Base-by-base conservation (phyloP, 92 coral and sea anemone genomes). In the Zoanthus sansibaricus region DNA sequence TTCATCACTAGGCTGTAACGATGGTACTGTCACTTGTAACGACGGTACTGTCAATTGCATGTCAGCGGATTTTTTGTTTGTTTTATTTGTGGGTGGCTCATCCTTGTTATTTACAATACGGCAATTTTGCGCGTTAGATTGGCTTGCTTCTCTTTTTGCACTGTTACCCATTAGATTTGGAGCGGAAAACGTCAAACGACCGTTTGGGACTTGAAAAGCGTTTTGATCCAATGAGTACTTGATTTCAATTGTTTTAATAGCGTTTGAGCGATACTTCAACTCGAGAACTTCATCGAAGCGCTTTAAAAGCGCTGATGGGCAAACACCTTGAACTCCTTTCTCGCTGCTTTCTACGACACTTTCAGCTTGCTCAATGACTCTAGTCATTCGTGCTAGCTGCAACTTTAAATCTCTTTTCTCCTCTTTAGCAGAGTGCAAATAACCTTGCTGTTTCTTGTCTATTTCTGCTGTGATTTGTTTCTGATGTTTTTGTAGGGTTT, bases 241-340 rank as follows among this genome's bases (percentile, higher is more conserved):
- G 9, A 80, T 80, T 66, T 80, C 75, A 21, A 80, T 74, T 21
- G 75, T 71, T 66, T 80, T 67, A 14, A 80, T 66, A 13, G 85
- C 61, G 6, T 64, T 72, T 32, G 16, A 67, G 46, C 42, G n/a
- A 45, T 61, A 64, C 67, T 47, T 21, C 58, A 80, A 64, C 13
- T 80, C 67, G 12, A 80, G 75, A 42, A 80, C 74, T 30, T 80
- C 75, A 33, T 80, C 85, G 15, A 80, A 80, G 59, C 85, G 85
- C 25, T 80, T 80, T 9, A 66, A 30, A 4, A 80, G 75, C 47
- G 75, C 85, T 3, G 85, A 10, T 47, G 56, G 61, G 47, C 59
- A 15, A 4, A 46, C 73, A 17, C 10, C 44, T 9, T 11, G n/a
- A 37, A 46, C 75, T 13, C 44, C 13, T 7, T 48, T 67, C 49